Evolutionary conservation across 1,140 invertebrate genomes (phyloP).

Genomic region (Berghia stephanieae): DNA sequence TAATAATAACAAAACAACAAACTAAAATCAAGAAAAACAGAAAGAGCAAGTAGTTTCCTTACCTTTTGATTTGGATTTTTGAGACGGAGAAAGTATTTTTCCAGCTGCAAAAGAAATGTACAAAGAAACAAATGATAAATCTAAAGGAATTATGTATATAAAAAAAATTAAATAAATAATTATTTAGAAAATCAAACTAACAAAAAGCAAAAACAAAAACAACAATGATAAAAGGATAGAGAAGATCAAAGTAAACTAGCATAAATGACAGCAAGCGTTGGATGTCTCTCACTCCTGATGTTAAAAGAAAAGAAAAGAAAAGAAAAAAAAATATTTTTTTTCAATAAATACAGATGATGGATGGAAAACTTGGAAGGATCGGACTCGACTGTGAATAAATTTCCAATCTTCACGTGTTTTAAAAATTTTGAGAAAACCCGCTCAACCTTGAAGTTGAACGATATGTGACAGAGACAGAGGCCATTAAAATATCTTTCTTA

Average conservation of each 20-base stretch:
- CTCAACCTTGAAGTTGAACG: too few relatives aligned
- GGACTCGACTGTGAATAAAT: not conserved
- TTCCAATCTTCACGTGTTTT: not conserved
- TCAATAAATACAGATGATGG: not conserved
- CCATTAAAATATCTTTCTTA: too few relatives aligned
- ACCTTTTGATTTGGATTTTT: constrained; percentile 82
- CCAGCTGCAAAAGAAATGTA: constrained; percentile 73
- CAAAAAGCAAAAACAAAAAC: too few relatives aligned
- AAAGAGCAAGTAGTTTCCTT: constrained; percentile 37
- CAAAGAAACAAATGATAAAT: not conserved
- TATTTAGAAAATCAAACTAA: too few relatives aligned
- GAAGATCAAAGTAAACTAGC: not conserved
- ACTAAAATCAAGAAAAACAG: not conserved
- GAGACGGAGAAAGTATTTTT: constrained; percentile 91
- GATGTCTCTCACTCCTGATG: too few relatives aligned
- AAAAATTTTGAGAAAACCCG: not conserved
- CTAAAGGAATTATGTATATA: not conserved
- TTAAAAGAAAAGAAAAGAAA: not conserved
- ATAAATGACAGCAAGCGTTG: too few relatives aligned
- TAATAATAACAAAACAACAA: not conserved
- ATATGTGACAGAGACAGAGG: too few relatives aligned
- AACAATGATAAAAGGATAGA: not conserved
- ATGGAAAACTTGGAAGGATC: not conserved
- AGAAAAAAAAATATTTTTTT: not conserved
- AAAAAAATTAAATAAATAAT: not conserved